Conservation (phyloP, 2,797 vertebrate species). For the Momotus momota region DNA sequence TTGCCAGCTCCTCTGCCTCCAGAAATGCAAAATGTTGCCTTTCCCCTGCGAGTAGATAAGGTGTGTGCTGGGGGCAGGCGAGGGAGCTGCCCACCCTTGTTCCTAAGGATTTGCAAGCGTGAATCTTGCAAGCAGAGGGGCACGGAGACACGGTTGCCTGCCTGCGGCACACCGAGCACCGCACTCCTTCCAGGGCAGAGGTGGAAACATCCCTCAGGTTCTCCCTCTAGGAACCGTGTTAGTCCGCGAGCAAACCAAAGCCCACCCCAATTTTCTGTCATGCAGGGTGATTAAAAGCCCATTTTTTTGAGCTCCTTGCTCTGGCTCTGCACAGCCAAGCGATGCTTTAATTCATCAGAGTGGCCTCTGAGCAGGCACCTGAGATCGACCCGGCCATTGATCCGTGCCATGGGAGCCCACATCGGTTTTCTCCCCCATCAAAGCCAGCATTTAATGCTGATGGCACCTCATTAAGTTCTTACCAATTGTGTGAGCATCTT, state of each 20-base stretch:
- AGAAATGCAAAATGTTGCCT: not conserved
- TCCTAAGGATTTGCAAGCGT: not conserved
- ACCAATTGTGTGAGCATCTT: not conserved
- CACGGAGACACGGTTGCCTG: rapidly evolving
- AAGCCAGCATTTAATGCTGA: not conserved
- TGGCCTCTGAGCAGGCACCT: not conserved
- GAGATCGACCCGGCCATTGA: not conserved
- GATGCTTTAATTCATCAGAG: not conserved
- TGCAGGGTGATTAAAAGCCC: not conserved
- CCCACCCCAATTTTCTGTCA: not conserved
- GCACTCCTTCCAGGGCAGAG: rapidly evolving
- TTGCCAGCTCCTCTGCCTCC: not conserved
- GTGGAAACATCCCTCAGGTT: not conserved
- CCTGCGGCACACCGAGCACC: rapidly evolving
- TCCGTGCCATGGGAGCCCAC: not conserved
- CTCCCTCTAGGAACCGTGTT: not conserved
- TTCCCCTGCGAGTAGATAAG: not conserved
- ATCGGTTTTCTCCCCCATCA: rapidly evolving
- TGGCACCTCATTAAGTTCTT: not conserved
- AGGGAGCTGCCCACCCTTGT: not conserved
- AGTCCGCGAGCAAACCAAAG: not conserved
- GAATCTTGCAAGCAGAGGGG: not conserved
- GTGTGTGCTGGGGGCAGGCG: too few relatives aligned
- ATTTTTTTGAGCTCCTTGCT: not conserved
- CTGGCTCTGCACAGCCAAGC: not conserved